These are phyloP conservation scores for Hirundichthys speculiger DNA, from an alignment of 2,113 vertebrate species.

Conservation along the genomic window DNA sequence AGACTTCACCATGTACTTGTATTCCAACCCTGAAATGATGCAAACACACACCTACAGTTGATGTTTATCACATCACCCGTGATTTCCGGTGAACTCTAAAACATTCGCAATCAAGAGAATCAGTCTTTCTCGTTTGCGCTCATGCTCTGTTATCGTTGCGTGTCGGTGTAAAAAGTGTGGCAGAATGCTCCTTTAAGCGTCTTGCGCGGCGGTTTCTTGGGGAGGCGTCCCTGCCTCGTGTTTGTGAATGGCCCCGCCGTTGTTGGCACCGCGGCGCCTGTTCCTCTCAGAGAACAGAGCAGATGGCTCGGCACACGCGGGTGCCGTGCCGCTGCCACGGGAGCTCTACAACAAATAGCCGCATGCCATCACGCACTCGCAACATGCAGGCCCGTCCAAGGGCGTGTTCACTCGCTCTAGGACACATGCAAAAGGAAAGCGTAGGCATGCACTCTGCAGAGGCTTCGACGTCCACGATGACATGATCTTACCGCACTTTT, in stretches of 20 bases:
- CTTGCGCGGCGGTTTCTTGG: slow-evolving; percentile 5
- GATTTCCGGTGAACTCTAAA: too few species aligned
- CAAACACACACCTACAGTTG: not conserved
- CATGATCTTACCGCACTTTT: slow-evolving; percentile 85
- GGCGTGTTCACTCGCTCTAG: slow-evolving; percentile 15
- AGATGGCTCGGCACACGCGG: slow-evolving; percentile 80
- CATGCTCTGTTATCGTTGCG: not conserved
- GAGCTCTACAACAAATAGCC: slow-evolving; percentile 63
- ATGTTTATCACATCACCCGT: too few species aligned
- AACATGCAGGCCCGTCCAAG: slow-evolving; percentile 21
- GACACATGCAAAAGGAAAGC: slow-evolving; percentile 12
- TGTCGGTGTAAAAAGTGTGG: slow-evolving; percentile 1
- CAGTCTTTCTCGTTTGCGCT: not conserved
- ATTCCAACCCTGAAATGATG: slow-evolving; percentile 69
- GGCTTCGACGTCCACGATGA: not conserved
- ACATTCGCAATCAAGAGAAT: not conserved
- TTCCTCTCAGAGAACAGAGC: slow-evolving; percentile 77
- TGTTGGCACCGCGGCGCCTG: slow-evolving; percentile 59
- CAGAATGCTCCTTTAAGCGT: slow-evolving; percentile 12
- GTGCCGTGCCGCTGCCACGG: slow-evolving; percentile 69
- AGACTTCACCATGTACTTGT: slow-evolving; percentile 75
- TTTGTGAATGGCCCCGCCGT: slow-evolving; percentile 72
- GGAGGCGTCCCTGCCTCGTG: slow-evolving; percentile 37
- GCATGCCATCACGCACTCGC: slow-evolving; percentile 8
- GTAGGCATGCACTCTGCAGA: slow-evolving; percentile 3